phyloP scores from a whole-genome alignment of 2,888 invertebrate genomes.

The Polyploca ridens region DNA sequence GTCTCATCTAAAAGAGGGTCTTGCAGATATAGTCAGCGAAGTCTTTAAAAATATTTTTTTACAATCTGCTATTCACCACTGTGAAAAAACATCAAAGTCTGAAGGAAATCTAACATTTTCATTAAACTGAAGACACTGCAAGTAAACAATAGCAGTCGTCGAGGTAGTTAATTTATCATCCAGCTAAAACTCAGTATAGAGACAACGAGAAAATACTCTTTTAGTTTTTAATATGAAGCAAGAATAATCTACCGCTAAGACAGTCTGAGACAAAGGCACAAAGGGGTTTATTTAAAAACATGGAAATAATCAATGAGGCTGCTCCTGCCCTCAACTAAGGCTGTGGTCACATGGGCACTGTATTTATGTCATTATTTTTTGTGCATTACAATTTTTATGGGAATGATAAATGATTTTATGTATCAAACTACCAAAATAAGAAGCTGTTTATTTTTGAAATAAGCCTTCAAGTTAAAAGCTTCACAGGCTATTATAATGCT shows the following conservation, averaged over 20 bases:
- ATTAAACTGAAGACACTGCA: background rate
- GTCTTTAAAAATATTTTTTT: too few relatives aligned
- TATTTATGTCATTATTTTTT: background rate
- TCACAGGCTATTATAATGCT: too few relatives aligned
- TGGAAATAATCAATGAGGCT: conserved; percentile 49
- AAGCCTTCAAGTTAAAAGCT: too few relatives aligned
- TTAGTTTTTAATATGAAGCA: conserved; percentile 39
- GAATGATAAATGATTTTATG: too few relatives aligned
- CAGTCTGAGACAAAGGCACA: conserved; percentile 45
- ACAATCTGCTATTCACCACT: background rate
- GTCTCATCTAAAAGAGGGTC: too few relatives aligned
- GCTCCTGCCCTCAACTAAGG: background rate
- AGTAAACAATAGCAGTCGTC: conserved; percentile 2
- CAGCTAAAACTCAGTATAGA: conserved; percentile 1
- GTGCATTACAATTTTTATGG: too few relatives aligned
- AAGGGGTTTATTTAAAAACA: conserved; percentile 50
- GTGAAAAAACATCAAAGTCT: background rate
- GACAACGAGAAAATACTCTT: conserved; percentile 26
- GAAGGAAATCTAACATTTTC: background rate
- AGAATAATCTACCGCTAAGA: conserved; percentile 45
- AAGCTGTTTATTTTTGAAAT: too few relatives aligned
- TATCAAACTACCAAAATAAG: too few relatives aligned
- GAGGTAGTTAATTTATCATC: conserved; percentile 5
- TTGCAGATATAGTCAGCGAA: too few relatives aligned
- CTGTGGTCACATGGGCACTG: background rate